Evolutionary conservation across 2,797 vertebrate genomes (phyloP).

Genomic region (Enteromius radiatus): DNA sequence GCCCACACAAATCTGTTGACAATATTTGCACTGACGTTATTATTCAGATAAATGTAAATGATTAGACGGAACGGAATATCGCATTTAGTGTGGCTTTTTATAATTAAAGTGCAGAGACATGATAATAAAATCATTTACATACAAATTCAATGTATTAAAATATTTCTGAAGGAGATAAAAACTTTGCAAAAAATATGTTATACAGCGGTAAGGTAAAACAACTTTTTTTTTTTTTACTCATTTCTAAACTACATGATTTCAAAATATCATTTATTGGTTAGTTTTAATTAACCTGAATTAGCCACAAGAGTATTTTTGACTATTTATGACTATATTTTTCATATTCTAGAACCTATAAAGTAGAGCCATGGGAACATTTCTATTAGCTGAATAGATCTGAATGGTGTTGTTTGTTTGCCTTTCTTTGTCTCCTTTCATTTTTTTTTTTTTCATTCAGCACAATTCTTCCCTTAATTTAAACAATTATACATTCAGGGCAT

Average conservation of each 20-base stretch:
- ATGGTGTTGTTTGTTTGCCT: neutral
- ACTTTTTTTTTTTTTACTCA: neutral
- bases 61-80: slow-evolving; percentile 26
- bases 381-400: neutral
- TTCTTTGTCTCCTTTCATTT: slow-evolving; percentile 21
- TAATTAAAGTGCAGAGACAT: neutral
- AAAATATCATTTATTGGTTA: neutral
- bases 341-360: neutral
- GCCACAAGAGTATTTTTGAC: neutral
- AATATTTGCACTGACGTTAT: slow-evolving; percentile 42
- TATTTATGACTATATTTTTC: neutral
- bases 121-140: neutral
- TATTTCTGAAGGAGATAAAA: neutral
- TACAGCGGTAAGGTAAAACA: neutral
- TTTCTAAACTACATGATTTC: neutral
- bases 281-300: neutral
- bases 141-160: neutral
- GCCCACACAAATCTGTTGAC: slow-evolving; percentile 54
- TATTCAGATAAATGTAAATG: slow-evolving; percentile 39
- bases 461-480: slow-evolving; percentile 36
- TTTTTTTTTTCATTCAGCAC: slow-evolving; percentile 3
- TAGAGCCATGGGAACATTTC: slow-evolving; percentile 15
- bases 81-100: slow-evolving; percentile 2
- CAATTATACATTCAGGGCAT: slow-evolving; percentile 41
- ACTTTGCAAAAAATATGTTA: neutral